Percentiles rank a stretch among this genome's conserved stretches.
phyloP scores from a whole-genome alignment of 1,140 invertebrate species.

The Amphibalanus amphitrite region DNA sequence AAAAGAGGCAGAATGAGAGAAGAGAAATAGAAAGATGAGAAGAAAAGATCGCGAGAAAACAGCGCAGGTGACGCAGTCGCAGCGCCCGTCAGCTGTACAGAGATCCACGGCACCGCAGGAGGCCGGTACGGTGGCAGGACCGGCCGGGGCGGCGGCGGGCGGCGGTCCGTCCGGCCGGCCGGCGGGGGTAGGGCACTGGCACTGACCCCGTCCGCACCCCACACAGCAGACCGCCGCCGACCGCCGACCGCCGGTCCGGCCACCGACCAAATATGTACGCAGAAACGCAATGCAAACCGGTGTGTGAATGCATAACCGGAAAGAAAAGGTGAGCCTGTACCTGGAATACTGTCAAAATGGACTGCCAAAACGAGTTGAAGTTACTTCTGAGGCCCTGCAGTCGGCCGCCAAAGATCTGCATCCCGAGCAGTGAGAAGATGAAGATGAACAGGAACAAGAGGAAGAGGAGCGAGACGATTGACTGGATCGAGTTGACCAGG shows the following conservation, averaged over 20 bases:
- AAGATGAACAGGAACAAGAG: conserved; percentile 50
- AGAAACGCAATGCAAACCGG: not conserved
- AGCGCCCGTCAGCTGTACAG: too few species aligned
- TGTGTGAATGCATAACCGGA: not conserved
- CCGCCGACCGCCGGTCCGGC: not conserved
- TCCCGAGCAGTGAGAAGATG: conserved; percentile 50
- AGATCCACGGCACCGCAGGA: too few species aligned
- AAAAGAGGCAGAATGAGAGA: too few species aligned
- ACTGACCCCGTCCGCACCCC: too few species aligned
- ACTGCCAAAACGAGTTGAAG: conserved; percentile 97
- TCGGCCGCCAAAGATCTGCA: conserved; percentile 81
- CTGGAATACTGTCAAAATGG: conserved; percentile 95
- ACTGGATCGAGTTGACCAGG: conserved; percentile 91
- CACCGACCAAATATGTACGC: too few species aligned
- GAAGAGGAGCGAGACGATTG: conserved; percentile 45
- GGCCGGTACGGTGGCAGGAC: too few species aligned
- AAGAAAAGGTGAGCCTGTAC: conserved; percentile 30
- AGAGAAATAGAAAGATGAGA: too few species aligned
- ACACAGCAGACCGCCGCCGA: not conserved
- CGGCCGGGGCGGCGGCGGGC: too few species aligned
- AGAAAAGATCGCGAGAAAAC: too few species aligned
- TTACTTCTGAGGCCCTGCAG: conserved; percentile 73
- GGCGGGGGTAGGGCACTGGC: too few species aligned
- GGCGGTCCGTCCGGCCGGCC: too few species aligned
- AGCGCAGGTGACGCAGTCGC: too few species aligned